A percentile compares a stretch with the other conserved stretches of the same genome.
Conservation (phyloP, 23 tunicate genomes). For the Botrylloides violaceus region DNA sequence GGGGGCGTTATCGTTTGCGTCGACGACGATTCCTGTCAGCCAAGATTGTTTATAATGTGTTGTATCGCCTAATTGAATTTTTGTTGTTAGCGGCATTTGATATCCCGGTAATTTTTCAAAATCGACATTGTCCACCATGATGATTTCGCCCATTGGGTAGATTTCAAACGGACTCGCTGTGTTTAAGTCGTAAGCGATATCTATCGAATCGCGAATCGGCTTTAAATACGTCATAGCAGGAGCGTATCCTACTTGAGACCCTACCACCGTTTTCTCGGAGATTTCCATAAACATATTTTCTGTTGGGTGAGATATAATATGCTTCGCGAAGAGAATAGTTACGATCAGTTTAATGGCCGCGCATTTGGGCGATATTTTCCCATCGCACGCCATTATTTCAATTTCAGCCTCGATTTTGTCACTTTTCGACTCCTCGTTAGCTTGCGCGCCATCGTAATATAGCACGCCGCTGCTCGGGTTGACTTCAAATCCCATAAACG, state of each 20-base stretch:
- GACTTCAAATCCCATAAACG: conserved; percentile 24
- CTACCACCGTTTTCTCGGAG: neutral
- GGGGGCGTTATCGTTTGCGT: conserved; percentile 16
- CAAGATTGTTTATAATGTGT: neutral
- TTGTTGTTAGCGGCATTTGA: neutral
- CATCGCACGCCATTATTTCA: conserved; percentile 7
- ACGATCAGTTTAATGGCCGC: neutral
- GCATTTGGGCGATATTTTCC: neutral
- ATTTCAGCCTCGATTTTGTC: neutral
- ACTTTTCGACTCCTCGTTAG: neutral
- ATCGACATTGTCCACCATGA: neutral
- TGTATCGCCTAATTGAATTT: neutral
- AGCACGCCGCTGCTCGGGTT: conserved; percentile 28
- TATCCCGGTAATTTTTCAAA: conserved; percentile 9
- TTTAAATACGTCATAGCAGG: neutral
- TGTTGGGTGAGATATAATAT: neutral
- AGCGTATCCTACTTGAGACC: neutral
- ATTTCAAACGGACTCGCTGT: neutral
- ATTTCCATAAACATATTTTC: neutral
- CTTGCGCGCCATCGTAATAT: neutral
- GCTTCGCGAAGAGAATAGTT: neutral
- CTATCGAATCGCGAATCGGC: neutral
- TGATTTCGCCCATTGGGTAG: conserved; percentile 8
- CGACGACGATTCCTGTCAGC: neutral
- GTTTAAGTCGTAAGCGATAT: neutral